Evolutionary conservation across 2,888 invertebrate species (phyloP).

Genomic region (Macroteleia sp.): DNA sequence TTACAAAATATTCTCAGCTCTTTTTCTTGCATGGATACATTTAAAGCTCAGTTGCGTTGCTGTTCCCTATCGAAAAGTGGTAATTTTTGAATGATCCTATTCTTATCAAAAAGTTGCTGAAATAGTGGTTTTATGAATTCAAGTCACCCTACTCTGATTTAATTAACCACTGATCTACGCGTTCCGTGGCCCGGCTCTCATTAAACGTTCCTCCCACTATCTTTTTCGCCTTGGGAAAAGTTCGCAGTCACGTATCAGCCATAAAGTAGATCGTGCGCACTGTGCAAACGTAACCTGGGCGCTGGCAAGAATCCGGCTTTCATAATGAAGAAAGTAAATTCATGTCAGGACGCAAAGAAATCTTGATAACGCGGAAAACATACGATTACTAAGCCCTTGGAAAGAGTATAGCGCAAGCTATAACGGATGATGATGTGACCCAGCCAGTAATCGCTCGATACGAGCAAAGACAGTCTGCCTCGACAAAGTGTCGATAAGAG

Average conservation of each 20-base stretch:
- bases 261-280: constrained; percentile 77
- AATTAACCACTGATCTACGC: constrained; percentile 60
- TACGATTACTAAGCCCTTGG: constrained; percentile 66
- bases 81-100: not conserved
- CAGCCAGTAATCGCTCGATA: constrained; percentile 21
- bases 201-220: constrained; percentile 49
- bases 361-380: constrained; percentile 70
- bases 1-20: too few species aligned
- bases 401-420: constrained; percentile 3
- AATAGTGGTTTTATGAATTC: constrained; percentile 28
- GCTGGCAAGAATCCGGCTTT: constrained; percentile 70
- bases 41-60: too few species aligned
- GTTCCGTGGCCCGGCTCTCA: constrained; percentile 25
- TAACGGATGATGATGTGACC: constrained; percentile 42
- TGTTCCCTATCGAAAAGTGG: not conserved
- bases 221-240: constrained; percentile 55
- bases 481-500: constrained; percentile 42
- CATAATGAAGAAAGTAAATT: constrained; percentile 76
- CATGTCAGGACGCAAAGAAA: constrained; percentile 71
- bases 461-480: constrained; percentile 23
- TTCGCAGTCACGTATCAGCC: constrained; percentile 77
- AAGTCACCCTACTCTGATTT: constrained; percentile 43
- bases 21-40: too few species aligned
- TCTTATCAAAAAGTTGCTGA: constrained; percentile 4
- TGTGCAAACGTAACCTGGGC: constrained; percentile 60